Evolutionary conservation across 2,113 vertebrate genomes (phyloP), one percentile per base, ranked within the genome.

Genomic region (Pteropus alecto): DNA sequence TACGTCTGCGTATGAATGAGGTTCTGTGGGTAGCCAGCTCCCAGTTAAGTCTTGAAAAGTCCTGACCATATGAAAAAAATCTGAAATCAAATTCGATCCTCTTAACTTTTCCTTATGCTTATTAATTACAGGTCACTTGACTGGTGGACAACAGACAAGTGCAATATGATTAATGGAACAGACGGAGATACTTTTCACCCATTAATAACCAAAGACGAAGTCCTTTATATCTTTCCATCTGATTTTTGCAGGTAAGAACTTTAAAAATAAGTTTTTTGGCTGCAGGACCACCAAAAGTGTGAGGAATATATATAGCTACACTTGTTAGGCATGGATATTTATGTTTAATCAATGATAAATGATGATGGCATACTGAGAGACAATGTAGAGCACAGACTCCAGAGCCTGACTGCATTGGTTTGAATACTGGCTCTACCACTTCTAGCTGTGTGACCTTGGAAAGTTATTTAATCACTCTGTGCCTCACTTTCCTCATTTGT

Each of bases 101-200:
- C 46, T 88, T 43, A 65, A 33, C 10, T 30, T 21, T 74, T 93
- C 7, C 83, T 28, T 94, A 24, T 85, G 38, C 65, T 95, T 94
- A 0, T 93, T 92, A 51, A 68, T 38, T 65, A 54, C 87, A 99
- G 99, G 65, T 98, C 98, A 0, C 97, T 99, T 96, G 94, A 97
- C 61, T 99, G 99, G 99, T 99, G 99, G 99, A 98, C 98, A 13
- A 98, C 99, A 24, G 98, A 99, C 9, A 67, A 96, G 0, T 99
- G 99, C 96, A 99, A 99, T 71, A 99, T 99, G 99, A 99, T 99
- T 91, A 99, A 99, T 43, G 99, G 99, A 70, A 99, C 99, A 16
- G 99, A 99, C 24, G 99, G 99, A n/a, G 99, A 99, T 0, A 99
- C 98, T 48, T 99, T 99, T 93, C 99, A 99, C 89, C 99, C 99